phyloP scores from a whole-genome alignment of 2,888 invertebrate genomes.

The Onthophagus sagittarius region DNA sequence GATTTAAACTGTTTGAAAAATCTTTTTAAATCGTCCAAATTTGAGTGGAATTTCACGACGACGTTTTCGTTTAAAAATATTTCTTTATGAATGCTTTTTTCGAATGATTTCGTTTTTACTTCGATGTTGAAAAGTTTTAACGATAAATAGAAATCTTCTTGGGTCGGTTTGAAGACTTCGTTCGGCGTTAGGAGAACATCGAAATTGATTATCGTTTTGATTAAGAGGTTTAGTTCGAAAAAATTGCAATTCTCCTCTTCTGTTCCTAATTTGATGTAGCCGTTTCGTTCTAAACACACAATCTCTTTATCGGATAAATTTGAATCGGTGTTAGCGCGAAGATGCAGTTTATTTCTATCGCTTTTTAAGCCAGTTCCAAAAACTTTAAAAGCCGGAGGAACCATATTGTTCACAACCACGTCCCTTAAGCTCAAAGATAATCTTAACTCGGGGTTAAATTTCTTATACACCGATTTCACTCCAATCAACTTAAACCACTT shows the following conservation, averaged over 20 bases:
- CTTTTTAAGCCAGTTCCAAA: not conserved
- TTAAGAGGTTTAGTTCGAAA: constrained; percentile 56
- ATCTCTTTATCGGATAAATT: constrained; percentile 29
- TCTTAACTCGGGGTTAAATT: constrained; percentile 59
- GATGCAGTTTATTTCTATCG: constrained; percentile 27
- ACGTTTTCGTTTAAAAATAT: constrained; percentile 43
- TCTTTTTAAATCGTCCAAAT: constrained; percentile 33
- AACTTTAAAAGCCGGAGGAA: constrained; percentile 23
- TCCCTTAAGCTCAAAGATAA: constrained; percentile 60
- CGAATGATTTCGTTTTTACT: constrained; percentile 43
- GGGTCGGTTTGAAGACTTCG: constrained; percentile 39
- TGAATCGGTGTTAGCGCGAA: constrained; percentile 5
- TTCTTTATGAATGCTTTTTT: constrained; percentile 38
- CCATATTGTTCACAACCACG: constrained; percentile 37
- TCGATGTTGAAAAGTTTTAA: constrained; percentile 43
- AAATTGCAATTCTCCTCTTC: constrained; percentile 38
- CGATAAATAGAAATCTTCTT: constrained; percentile 37
- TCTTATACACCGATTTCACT: constrained; percentile 55
- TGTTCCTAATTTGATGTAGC: constrained; percentile 54
- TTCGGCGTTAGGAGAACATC: constrained; percentile 50
- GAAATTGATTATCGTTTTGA: constrained; percentile 56
- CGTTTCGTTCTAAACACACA: constrained; percentile 53
- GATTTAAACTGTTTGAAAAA: constrained; percentile 38
- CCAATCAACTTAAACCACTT: constrained; percentile 63
- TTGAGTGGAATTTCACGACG: constrained; percentile 35